Evolutionary conservation across 1,140 invertebrate genomes (phyloP).

Genomic region (Arctopsyche grandis): DNA sequence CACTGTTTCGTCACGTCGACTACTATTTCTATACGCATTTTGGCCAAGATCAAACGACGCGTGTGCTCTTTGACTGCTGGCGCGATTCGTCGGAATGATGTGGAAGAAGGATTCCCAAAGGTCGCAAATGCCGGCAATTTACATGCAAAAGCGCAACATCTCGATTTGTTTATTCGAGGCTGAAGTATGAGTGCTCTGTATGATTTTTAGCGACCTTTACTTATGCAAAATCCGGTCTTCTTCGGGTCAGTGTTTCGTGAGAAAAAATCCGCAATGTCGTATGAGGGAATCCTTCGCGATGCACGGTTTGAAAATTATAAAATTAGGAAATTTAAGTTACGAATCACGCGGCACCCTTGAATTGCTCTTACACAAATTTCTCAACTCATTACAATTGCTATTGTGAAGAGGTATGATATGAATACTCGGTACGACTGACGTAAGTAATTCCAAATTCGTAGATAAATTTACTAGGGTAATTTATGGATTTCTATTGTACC

Average conservation of each 20-base stretch:
- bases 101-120: not conserved
- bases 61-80: not conserved
- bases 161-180: not conserved
- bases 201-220: not conserved
- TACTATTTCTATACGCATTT: constrained; percentile 22
- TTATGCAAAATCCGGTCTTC: not conserved
- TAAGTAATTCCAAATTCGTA: too few species aligned
- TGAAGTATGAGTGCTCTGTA: not conserved
- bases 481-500: too few species aligned
- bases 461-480: too few species aligned
- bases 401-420: too few species aligned
- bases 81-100: not conserved
- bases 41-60: constrained; percentile 34
- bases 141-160: not conserved
- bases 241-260: not conserved
- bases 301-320: too few species aligned
- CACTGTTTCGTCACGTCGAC: constrained; percentile 8
- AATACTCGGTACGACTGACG: too few species aligned
- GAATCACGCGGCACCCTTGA: too few species aligned
- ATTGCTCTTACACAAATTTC: too few species aligned
- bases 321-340: too few species aligned
- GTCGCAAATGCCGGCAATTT: not conserved
- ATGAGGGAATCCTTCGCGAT: too few species aligned
- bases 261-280: not conserved
- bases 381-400: too few species aligned